phyloP scores from a whole-genome alignment of 2,888 invertebrate species.

The Bellardia bayeri region DNA sequence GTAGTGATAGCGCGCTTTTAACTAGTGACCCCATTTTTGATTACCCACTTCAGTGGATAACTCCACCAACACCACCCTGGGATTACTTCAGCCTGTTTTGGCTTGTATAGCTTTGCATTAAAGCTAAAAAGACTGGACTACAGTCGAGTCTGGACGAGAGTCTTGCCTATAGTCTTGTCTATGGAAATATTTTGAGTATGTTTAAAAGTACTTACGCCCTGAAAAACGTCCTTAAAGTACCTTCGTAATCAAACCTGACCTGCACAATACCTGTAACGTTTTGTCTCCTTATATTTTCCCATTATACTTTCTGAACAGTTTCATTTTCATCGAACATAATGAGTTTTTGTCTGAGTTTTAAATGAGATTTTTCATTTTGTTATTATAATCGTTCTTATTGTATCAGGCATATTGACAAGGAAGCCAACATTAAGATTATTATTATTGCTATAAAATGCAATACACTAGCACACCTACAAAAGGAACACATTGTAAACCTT shows the following conservation, averaged over 20 bases:
- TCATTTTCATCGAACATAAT: slow-evolving; percentile 76
- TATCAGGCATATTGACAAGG: slow-evolving; percentile 57
- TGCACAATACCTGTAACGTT: neutral
- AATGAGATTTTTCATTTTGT: slow-evolving; percentile 68
- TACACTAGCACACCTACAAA: slow-evolving; percentile 14
- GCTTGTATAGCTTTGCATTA: no score
- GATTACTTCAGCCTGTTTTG: no score
- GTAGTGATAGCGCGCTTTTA: no score
- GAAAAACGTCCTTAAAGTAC: neutral
- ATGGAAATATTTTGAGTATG: no score
- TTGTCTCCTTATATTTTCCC: slow-evolving; percentile 16
- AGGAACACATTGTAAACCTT: neutral
- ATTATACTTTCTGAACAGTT: slow-evolving; percentile 49
- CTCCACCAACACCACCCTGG: no score
- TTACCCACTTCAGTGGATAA: no score
- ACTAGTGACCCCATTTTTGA: no score
- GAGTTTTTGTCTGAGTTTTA: slow-evolving; percentile 78
- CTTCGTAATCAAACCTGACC: neutral
- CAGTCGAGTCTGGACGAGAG: no score
- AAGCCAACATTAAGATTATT: neutral
- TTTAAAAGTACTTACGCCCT: neutral
- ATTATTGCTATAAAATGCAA: slow-evolving; percentile 17
- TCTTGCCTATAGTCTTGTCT: no score
- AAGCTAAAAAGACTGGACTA: no score
- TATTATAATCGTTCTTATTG: slow-evolving; percentile 62